Evolutionary conservation across 1,140 invertebrate genomes (phyloP).

Genomic region (Penaeus vannamei): DNA sequence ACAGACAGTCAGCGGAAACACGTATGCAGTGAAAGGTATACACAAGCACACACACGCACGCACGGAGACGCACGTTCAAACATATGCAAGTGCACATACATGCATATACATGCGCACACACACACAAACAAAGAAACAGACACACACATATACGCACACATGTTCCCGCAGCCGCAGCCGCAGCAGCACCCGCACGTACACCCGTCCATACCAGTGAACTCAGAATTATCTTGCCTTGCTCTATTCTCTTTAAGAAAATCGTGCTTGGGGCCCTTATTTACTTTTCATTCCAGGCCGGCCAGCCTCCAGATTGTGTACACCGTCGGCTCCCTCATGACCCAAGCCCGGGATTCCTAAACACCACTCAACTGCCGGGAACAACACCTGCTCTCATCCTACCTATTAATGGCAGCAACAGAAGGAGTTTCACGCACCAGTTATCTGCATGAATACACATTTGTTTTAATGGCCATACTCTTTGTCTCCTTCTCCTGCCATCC

Average conservation of each 20-base stretch:
- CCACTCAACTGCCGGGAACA: background rate
- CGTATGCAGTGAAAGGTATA: too few species aligned
- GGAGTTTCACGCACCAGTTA: too few species aligned
- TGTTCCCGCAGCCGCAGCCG: slow-evolving; percentile 13
- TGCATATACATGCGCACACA: too few species aligned
- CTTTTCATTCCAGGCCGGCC: background rate
- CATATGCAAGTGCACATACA: background rate
- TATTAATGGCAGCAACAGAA: too few species aligned
- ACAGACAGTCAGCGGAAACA: too few species aligned
- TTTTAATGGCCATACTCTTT: too few species aligned
- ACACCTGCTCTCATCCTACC: too few species aligned
- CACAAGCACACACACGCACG: background rate
- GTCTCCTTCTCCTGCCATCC: too few species aligned
- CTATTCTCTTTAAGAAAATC: too few species aligned
- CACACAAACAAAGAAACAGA: background rate
- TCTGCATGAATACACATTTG: too few species aligned
- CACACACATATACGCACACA: too few species aligned
- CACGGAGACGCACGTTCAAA: background rate
- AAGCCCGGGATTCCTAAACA: background rate
- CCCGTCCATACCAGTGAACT: background rate
- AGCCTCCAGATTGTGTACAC: background rate
- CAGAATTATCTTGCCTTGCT: too few species aligned
- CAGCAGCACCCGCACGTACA: slow-evolving; percentile 41
- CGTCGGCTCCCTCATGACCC: slow-evolving; percentile 3
- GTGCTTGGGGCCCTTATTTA: background rate